A percentile compares a stretch with the other conserved stretches of the same genome.
Conservation (phyloP, 2,113 vertebrate species). For the Sinocyclocheilus maitianheensis region DNA sequence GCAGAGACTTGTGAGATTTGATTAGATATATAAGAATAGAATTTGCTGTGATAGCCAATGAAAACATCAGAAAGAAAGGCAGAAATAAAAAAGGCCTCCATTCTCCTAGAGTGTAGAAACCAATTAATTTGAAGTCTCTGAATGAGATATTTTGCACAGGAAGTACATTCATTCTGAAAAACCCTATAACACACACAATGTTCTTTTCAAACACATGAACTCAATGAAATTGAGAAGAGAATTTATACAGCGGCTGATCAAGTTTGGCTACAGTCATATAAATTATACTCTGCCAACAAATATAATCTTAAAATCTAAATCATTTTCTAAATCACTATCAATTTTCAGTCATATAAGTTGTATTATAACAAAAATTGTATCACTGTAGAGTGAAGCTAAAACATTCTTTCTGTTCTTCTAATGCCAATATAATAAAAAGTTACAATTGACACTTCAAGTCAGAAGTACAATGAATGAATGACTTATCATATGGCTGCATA, state of each 20-base stretch:
- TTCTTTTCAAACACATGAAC: neutral
- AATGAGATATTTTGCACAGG: no score
- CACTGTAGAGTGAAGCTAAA: neutral
- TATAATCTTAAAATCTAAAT: neutral
- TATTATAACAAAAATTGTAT: neutral
- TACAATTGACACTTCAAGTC: neutral
- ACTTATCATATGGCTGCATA: no score
- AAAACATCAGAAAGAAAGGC: no score
- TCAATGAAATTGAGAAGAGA: neutral
- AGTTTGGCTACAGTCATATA: neutral
- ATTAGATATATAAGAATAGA: no score
- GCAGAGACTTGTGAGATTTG: no score
- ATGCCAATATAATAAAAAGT: neutral
- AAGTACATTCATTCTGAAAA: constrained; percentile 7
- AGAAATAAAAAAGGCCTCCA: no score
- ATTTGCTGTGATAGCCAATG: no score
- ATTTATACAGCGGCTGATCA: neutral
- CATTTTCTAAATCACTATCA: neutral
- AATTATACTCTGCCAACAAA: neutral
- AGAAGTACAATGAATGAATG: neutral
- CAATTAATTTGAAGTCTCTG: no score
- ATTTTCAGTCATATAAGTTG: neutral
- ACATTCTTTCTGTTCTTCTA: neutral
- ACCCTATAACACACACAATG: neutral
- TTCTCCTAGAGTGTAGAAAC: no score